These are phyloP conservation scores for Arnoldichthys spilopterus DNA, from an alignment of 2,797 vertebrate genomes.

Conservation along the genomic window DNA sequence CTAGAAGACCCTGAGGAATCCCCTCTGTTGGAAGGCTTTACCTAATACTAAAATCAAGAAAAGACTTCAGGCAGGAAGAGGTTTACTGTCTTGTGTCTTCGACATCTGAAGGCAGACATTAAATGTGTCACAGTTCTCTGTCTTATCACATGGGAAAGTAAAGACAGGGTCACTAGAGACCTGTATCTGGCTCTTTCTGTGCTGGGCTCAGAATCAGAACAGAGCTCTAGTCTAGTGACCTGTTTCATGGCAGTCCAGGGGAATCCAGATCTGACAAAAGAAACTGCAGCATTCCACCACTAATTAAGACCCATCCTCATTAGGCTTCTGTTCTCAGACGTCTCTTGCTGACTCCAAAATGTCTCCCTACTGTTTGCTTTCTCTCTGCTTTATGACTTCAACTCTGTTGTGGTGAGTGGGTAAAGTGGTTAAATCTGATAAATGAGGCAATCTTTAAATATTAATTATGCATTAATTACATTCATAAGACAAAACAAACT, in stretches of 20 bases:
- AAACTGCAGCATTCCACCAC: conserved; percentile 52
- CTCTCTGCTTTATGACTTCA: conserved; percentile 51
- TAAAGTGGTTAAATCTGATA: conserved; percentile 87
- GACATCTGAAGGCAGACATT: conserved; percentile 35
- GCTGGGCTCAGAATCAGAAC: conserved; percentile 37
- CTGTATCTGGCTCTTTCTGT: conserved; percentile 32
- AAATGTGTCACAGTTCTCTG: conserved; percentile 57
- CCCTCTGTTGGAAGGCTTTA: not conserved
- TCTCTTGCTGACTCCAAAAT: conserved; percentile 44
- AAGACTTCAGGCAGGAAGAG: not conserved
- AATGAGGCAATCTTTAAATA: conserved; percentile 94
- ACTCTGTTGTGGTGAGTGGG: conserved; percentile 66
- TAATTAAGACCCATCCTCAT: conserved; percentile 61
- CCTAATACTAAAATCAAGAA: not conserved
- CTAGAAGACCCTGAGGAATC: too few species aligned
- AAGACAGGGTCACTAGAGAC: conserved; percentile 42
- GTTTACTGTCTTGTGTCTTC: not conserved
- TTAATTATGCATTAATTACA: conserved; percentile 97
- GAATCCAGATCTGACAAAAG: conserved; percentile 56
- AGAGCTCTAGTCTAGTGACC: conserved; percentile 55
- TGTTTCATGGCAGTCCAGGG: conserved; percentile 49
- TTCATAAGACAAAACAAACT: conserved; percentile 90
- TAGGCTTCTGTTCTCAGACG: conserved; percentile 41
- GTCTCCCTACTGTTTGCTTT: conserved; percentile 70
- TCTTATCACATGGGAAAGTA: conserved; percentile 34